A percentile compares a stretch with the other conserved stretches of the same genome.
phyloP scores from a whole-genome alignment of 1,140 invertebrate genomes.

The Sinella curviseta region DNA sequence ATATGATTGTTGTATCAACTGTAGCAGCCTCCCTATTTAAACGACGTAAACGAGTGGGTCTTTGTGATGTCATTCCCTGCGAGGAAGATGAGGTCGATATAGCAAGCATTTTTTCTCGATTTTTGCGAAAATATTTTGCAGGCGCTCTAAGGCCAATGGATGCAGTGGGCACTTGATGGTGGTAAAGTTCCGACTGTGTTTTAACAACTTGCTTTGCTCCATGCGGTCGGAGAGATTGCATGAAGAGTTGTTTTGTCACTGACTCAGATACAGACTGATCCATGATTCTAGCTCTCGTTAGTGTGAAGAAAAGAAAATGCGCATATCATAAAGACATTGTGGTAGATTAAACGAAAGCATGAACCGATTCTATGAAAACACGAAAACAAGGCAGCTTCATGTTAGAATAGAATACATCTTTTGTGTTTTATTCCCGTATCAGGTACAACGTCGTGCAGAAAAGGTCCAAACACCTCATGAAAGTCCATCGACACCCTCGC shows the following conservation, averaged over 20 bases:
- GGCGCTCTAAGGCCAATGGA: not conserved
- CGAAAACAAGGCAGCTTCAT: no score
- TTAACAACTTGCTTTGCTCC: no score
- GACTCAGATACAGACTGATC: not conserved
- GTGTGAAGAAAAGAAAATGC: not conserved
- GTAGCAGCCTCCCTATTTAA: not conserved
- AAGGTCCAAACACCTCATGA: no score
- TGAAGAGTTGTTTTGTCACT: not conserved
- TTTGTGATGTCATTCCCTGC: not conserved
- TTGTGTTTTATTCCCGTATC: no score
- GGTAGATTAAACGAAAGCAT: no score
- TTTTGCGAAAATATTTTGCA: not conserved
- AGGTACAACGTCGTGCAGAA: no score
- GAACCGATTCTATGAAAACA: no score
- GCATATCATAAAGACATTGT: no score
- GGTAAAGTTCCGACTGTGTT: not conserved
- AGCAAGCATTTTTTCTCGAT: not conserved
- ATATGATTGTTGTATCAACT: no score
- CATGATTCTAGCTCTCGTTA: not conserved
- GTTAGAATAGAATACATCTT: no score
- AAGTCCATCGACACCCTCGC: no score
- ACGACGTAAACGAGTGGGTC: not conserved
- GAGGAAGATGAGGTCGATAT: not conserved
- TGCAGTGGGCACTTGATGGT: not conserved
- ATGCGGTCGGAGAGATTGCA: not conserved